These are phyloP conservation scores for Sebastes fasciatus DNA, from an alignment of 2,113 vertebrate species.

Conservation along the genomic window DNA sequence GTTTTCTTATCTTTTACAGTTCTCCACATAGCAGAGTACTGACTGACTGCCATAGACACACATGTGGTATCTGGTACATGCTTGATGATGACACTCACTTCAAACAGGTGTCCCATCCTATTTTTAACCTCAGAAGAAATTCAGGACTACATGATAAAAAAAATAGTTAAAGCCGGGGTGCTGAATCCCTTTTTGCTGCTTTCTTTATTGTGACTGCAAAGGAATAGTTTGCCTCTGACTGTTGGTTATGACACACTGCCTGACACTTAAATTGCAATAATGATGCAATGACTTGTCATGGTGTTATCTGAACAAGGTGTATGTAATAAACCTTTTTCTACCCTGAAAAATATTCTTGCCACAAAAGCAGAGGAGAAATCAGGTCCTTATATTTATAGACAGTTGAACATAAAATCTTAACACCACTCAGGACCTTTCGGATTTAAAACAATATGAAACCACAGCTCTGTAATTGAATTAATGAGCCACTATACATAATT, in stretches of 20 bases:
- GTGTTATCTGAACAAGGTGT: not conserved
- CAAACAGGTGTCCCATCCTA: not conserved
- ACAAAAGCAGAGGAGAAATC: not conserved
- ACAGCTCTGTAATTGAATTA: not conserved
- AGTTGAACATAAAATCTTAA: conserved; percentile 4
- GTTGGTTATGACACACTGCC: conserved; percentile 15
- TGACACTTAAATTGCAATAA: not conserved
- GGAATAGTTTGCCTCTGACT: not conserved
- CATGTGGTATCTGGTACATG: not conserved
- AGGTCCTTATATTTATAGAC: not conserved
- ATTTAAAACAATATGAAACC: not conserved
- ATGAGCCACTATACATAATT: not conserved
- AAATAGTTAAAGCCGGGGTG: not conserved
- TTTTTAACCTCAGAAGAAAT: not conserved
- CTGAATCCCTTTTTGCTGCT: not conserved
- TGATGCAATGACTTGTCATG: conserved; percentile 1
- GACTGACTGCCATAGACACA: not conserved
- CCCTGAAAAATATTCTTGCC: conserved; percentile 1
- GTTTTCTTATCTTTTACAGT: not conserved
- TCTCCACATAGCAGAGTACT: not conserved
- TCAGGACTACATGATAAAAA: not conserved
- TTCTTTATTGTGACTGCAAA: not conserved
- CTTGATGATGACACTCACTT: not conserved
- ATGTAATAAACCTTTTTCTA: not conserved
- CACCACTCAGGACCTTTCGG: not conserved